Percentiles rank a stretch among this genome's conserved stretches.
These are phyloP conservation scores for Eleutherodactylus coqui DNA, from an alignment of 2,797 vertebrate genomes.

Conservation along the genomic window DNA sequence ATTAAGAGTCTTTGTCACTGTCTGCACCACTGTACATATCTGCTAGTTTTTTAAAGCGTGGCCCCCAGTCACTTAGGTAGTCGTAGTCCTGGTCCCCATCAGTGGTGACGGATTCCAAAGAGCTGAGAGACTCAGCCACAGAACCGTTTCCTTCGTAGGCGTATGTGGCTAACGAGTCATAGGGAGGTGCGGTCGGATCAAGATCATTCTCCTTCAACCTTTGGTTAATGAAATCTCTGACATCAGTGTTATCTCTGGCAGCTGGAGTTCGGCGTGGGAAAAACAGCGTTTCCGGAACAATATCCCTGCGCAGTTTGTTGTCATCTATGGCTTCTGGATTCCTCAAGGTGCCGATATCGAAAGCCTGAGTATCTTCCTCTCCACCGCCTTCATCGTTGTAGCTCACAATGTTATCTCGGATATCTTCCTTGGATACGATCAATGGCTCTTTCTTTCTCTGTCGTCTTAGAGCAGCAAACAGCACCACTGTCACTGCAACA, in stretches of 20 bases:
- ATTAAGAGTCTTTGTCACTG: constrained; percentile 91
- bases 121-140: constrained; percentile 90
- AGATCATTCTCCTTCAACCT: constrained; percentile 90
- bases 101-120: constrained; percentile 87
- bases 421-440: constrained; percentile 96
- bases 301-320: constrained; percentile 87
- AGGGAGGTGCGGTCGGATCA: constrained; percentile 90
- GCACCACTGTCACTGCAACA: constrained; percentile 87
- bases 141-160: constrained; percentile 95
- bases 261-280: constrained; percentile 80
- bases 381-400: constrained; percentile 95
- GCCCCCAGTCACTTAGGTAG: constrained; percentile 95
- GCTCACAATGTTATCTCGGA: constrained; percentile 94
- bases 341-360: constrained; percentile 90
- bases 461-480: constrained; percentile 88
- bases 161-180: constrained; percentile 96
- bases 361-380: constrained; percentile 95
- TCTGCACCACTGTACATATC: constrained; percentile 92
- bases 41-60: constrained; percentile 93
- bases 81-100: constrained; percentile 94
- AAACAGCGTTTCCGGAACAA: constrained; percentile 88
- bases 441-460: constrained; percentile 93
- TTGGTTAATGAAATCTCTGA: constrained; percentile 95
- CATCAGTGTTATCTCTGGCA: constrained; percentile 85
- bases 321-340: constrained; percentile 94